Percentiles rank a stretch among this genome's conserved stretches.
These are phyloP conservation scores for Agrotis segetum DNA, from an alignment of 2,888 invertebrate genomes.

Conservation along the genomic window DNA sequence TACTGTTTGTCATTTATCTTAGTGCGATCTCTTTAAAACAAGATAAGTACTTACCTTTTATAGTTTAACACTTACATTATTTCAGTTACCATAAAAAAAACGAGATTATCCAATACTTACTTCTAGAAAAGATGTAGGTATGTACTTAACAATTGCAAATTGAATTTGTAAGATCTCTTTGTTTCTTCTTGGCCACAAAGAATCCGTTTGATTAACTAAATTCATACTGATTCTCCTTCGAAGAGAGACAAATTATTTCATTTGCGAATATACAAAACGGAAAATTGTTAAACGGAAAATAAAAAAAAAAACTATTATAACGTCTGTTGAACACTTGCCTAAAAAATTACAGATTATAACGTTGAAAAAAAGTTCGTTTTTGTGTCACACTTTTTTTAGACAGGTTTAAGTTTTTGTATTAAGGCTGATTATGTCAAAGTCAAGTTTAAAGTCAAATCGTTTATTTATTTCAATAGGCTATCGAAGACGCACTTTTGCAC, in stretches of 20 bases:
- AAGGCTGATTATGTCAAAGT: too few relatives aligned
- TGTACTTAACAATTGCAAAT: slow-evolving; percentile 3
- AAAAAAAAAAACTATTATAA: too few relatives aligned
- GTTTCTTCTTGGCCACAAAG: not conserved
- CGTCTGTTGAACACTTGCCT: too few relatives aligned
- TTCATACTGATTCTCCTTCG: not conserved
- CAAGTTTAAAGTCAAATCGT: too few relatives aligned
- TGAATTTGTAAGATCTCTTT: not conserved
- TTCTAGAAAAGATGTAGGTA: not conserved
- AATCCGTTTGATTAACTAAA: not conserved
- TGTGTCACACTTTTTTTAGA: too few relatives aligned
- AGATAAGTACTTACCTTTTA: not conserved
- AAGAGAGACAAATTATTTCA: not conserved
- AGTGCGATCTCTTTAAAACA: not conserved
- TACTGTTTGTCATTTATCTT: too few relatives aligned
- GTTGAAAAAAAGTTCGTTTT: too few relatives aligned
- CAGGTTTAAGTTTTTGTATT: too few relatives aligned
- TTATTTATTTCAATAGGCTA: too few relatives aligned
- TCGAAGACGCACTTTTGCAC: too few relatives aligned
- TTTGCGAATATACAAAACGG: not conserved
- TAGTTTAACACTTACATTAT: not conserved
- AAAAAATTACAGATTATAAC: too few relatives aligned
- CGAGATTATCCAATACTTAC: not conserved
- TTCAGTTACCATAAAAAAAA: not conserved
- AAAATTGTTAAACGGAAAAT: not conserved